phyloP scores from a whole-genome alignment of 2,888 invertebrate genomes.

The Chloromyia formosa region DNA sequence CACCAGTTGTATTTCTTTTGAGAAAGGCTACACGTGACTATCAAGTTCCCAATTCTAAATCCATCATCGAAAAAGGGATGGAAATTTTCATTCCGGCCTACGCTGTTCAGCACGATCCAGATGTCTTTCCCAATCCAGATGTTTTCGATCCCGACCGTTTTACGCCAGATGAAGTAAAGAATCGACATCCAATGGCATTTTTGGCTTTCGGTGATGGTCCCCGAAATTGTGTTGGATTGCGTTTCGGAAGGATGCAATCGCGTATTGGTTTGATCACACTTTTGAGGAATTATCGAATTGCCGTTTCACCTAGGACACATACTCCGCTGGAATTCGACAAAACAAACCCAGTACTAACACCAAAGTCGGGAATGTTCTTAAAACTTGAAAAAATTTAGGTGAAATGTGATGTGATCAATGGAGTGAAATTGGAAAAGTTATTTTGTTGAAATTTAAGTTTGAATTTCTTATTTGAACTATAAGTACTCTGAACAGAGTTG shows the following conservation, averaged over 20 bases:
- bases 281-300: slow-evolving; percentile 45
- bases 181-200: background rate
- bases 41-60: slow-evolving; percentile 55
- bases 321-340: slow-evolving; percentile 30
- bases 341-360: background rate
- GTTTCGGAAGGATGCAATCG: slow-evolving; percentile 51
- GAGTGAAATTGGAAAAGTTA: no score
- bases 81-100: slow-evolving; percentile 65
- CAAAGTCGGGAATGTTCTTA: slow-evolving; percentile 34
- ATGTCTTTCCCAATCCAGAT: slow-evolving; percentile 68
- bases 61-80: slow-evolving; percentile 64
- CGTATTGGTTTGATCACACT: slow-evolving; percentile 37
- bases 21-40: background rate
- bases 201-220: background rate
- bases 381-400: slow-evolving; percentile 51
- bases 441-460: no score
- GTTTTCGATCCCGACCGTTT: slow-evolving; percentile 68
- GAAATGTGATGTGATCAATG: no score
- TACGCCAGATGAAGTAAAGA: background rate
- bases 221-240: slow-evolving; percentile 52
- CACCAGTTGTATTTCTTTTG: background rate
- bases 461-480: no score
- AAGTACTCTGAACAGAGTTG: no score
- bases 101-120: slow-evolving; percentile 67
- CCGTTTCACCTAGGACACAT: slow-evolving; percentile 50